Conservation (phyloP, 2,888 invertebrate species). For the Epistrophe eligans region DNA sequence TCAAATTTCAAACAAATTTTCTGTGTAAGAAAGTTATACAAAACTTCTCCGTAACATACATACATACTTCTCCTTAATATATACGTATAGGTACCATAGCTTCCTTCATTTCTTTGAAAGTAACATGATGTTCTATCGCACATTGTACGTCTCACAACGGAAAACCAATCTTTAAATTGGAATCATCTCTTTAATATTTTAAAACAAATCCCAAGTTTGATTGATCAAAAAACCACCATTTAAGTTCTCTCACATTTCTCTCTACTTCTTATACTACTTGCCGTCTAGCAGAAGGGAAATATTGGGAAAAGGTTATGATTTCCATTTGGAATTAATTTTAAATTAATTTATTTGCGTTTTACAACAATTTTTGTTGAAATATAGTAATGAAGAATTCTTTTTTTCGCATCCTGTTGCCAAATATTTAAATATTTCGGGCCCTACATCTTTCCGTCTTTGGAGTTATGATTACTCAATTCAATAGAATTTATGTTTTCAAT, state of each 20-base stretch:
- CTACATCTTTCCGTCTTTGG: background rate
- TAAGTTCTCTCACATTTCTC: background rate
- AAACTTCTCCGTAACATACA: background rate
- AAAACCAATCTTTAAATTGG: background rate
- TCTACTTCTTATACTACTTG: background rate
- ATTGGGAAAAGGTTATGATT: background rate
- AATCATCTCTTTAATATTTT: constrained; percentile 22
- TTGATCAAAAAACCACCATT: constrained; percentile 25
- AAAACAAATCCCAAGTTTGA: constrained; percentile 13
- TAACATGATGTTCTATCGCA: background rate
- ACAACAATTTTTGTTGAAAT: background rate
- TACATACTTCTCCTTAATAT: background rate
- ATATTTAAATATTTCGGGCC: background rate
- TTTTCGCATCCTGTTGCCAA: background rate
- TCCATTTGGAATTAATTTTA: constrained; percentile 21
- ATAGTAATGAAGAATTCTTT: background rate
- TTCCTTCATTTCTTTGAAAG: background rate
- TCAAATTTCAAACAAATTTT: no score
- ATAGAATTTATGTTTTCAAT: background rate
- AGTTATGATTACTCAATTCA: background rate
- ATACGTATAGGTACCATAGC: background rate
- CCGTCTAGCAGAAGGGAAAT: background rate
- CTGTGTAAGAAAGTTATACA: background rate
- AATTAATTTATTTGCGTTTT: constrained; percentile 25
- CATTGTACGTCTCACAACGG: background rate